These are phyloP conservation scores for Penaeus indicus DNA, from an alignment of 1,140 invertebrate species.

Conservation along the genomic window DNA sequence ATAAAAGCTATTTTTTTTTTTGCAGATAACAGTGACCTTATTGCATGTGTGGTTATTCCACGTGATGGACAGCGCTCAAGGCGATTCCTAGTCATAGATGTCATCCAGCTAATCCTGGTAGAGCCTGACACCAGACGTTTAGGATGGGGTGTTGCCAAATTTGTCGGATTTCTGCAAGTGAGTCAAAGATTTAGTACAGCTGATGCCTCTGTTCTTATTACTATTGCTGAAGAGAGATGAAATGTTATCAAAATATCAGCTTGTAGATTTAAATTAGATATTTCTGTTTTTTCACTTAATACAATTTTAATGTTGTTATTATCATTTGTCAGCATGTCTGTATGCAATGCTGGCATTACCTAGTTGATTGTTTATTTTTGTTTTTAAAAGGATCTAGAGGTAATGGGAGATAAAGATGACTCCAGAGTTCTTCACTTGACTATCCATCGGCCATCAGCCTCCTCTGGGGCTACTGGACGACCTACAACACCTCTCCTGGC, in stretches of 20 bases:
- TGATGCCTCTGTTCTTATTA: too few species aligned
- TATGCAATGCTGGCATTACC: too few species aligned
- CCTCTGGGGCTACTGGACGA: slow-evolving; percentile 77
- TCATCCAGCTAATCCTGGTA: slow-evolving; percentile 94
- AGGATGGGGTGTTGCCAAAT: slow-evolving; percentile 97
- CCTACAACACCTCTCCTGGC: slow-evolving; percentile 82
- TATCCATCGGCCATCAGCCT: slow-evolving; percentile 85
- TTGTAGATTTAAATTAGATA: too few species aligned
- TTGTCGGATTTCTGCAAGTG: slow-evolving; percentile 78
- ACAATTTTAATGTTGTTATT: neutral
- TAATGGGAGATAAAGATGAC: slow-evolving; percentile 94
- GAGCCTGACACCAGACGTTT: slow-evolving; percentile 93
- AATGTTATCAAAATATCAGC: too few species aligned
- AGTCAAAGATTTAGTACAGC: neutral
- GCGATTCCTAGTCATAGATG: slow-evolving; percentile 94
- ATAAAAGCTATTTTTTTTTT: slow-evolving; percentile 67
- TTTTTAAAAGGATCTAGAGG: slow-evolving; percentile 79
- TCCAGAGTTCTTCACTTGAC: slow-evolving; percentile 95
- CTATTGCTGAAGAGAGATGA: too few species aligned
- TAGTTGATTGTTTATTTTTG: slow-evolving; percentile 69
- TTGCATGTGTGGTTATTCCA: slow-evolving; percentile 92
- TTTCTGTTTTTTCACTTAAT: neutral
- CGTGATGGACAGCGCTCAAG: slow-evolving; percentile 82
- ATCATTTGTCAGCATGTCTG: too few species aligned
- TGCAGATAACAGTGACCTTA: slow-evolving; percentile 95